These are phyloP conservation scores for Bellardia bayeri DNA, from an alignment of 2,888 invertebrate species.

Conservation along the genomic window DNA sequence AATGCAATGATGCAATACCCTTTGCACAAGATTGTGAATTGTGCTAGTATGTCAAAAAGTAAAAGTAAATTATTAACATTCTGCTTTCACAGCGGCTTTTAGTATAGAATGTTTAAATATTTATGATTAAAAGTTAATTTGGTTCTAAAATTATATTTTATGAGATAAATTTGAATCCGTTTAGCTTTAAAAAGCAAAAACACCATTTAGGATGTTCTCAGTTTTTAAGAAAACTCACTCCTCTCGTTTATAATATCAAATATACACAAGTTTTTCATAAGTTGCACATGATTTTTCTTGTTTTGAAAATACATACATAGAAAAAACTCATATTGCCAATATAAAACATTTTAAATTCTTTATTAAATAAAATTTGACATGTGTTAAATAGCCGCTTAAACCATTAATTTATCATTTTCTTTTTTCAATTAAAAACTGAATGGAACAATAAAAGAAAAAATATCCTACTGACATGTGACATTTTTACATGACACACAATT, in stretches of 20 bases:
- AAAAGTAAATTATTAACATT: too few relatives aligned
- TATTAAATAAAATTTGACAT: slow-evolving; percentile 49
- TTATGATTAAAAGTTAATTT: too few relatives aligned
- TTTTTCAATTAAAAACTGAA: neutral
- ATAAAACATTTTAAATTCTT: slow-evolving; percentile 18
- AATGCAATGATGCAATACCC: too few relatives aligned
- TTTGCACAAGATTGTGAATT: too few relatives aligned
- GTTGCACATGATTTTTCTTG: neutral
- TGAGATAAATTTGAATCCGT: too few relatives aligned
- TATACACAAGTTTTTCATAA: neutral
- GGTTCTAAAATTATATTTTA: too few relatives aligned
- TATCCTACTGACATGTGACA: slow-evolving; percentile 40
- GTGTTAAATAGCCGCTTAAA: slow-evolving; percentile 47
- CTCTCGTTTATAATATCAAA: neutral
- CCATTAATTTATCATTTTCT: slow-evolving; percentile 48
- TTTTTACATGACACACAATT: slow-evolving; percentile 8
- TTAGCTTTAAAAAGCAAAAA: too few relatives aligned
- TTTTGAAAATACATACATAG: too few relatives aligned
- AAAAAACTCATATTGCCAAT: neutral
- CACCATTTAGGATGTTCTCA: too few relatives aligned
- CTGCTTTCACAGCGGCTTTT: too few relatives aligned
- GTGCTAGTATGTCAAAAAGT: too few relatives aligned
- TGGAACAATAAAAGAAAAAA: neutral
- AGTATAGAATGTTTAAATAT: too few relatives aligned
- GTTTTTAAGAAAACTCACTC: neutral